Conservation (phyloP, 1,140 invertebrate species). For the Drosophila ambigua region DNA sequence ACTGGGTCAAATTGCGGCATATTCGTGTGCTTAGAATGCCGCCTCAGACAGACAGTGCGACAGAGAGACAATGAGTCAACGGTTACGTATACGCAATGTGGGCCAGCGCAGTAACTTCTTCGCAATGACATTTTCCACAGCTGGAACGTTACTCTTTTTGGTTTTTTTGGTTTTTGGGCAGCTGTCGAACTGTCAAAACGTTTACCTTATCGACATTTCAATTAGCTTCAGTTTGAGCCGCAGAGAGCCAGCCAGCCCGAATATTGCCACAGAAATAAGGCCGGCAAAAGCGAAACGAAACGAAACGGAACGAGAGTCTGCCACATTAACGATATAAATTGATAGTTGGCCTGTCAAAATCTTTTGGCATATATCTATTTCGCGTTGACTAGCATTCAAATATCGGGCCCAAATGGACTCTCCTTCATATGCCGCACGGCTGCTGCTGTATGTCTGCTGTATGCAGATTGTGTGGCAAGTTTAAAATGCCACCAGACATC, state of each 20-base stretch:
- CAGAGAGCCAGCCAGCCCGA: slow-evolving; percentile 12
- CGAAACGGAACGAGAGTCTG: slow-evolving; percentile 15
- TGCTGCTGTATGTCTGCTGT: slow-evolving; percentile 36
- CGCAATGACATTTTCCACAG: slow-evolving; percentile 45
- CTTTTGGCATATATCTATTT: slow-evolving; percentile 77
- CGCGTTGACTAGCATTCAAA: slow-evolving; percentile 60
- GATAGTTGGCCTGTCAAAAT: slow-evolving; percentile 75
- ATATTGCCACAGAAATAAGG: slow-evolving; percentile 14
- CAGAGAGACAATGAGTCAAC: slow-evolving; percentile 66
- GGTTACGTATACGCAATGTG: slow-evolving; percentile 73
- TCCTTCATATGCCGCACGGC: slow-evolving; percentile 7
- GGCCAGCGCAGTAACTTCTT: slow-evolving; percentile 63
- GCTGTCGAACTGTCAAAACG: slow-evolving; percentile 66
- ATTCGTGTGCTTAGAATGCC: slow-evolving; percentile 52
- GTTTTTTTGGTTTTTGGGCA: slow-evolving; percentile 30
- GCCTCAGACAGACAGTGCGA: slow-evolving; percentile 11
- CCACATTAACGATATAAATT: slow-evolving; percentile 55
- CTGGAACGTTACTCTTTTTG: slow-evolving; percentile 1
- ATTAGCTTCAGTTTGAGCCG: slow-evolving; percentile 66
- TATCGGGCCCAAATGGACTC: slow-evolving; percentile 27
- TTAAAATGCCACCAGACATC: slow-evolving; percentile 60
- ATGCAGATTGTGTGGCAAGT: slow-evolving; percentile 71
- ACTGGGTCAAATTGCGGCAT: slow-evolving; percentile 66
- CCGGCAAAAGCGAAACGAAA: background rate
- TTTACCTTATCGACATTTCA: slow-evolving; percentile 76